Evolutionary conservation across 2,113 vertebrate genomes (phyloP).

Genomic region (Donacobius atricapilla): DNA sequence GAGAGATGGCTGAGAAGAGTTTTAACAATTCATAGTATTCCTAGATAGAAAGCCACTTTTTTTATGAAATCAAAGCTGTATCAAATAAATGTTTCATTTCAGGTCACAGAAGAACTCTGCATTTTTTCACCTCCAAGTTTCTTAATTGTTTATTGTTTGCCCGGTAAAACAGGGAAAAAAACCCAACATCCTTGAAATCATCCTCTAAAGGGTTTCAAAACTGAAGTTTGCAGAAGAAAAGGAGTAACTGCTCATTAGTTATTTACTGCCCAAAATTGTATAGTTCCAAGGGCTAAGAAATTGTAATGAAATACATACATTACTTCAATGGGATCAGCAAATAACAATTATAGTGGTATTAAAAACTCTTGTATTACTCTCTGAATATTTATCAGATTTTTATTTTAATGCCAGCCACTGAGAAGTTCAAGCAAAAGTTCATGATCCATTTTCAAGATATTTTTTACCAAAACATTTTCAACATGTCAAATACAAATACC

Average conservation of each 20-base stretch:
- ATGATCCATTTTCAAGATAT: background rate
- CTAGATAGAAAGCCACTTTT: background rate
- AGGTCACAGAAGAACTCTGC: background rate
- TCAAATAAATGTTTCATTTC: background rate
- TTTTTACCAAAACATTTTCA: background rate
- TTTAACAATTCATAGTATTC: background rate
- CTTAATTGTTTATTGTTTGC: background rate
- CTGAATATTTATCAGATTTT: background rate
- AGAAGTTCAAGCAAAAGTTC: background rate
- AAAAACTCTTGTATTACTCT: background rate
- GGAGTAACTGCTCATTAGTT: background rate
- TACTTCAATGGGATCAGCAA: background rate
- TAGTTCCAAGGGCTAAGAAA: background rate
- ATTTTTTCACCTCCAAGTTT: background rate
- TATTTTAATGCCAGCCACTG: background rate
- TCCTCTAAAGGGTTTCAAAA: background rate
- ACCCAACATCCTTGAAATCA: background rate
- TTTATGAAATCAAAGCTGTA: background rate
- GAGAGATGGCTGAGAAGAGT: background rate
- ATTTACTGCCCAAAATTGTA: background rate
- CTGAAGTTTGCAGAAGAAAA: background rate
- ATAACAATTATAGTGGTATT: background rate
- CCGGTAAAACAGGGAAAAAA: background rate
- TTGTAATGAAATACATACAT: background rate
- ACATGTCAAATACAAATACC: background rate